Conservation (phyloP, 2,113 vertebrate genomes). For the Salminus brasiliensis region DNA sequence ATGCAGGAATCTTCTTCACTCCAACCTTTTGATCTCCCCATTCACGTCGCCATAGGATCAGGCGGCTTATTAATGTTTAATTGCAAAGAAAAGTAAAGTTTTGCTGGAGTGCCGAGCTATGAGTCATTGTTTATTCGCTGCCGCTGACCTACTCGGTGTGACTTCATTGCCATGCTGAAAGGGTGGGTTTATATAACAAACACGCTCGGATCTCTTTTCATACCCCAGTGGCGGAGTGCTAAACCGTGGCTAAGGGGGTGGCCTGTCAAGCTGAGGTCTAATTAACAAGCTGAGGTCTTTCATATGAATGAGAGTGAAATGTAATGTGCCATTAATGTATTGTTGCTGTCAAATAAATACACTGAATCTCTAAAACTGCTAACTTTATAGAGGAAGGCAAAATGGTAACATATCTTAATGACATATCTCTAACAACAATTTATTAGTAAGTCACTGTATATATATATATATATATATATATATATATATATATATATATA, state of each 20-base stretch:
- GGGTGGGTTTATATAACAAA: constrained; percentile 33
- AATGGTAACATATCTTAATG: no score
- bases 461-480: no score
- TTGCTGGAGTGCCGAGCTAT: constrained; percentile 18
- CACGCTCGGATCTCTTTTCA: not conserved
- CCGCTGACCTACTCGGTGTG: constrained; percentile 36
- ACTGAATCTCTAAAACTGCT: not conserved
- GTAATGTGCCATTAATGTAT: not conserved
- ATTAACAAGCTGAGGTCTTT: constrained; percentile 34
- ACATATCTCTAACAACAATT: no score
- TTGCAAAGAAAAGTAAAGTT: constrained; percentile 26
- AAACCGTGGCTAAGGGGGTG: constrained; percentile 31
- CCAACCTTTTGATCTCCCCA: not conserved
- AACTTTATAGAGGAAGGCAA: no score
- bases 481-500: no score
- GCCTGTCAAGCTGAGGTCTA: constrained; percentile 7
- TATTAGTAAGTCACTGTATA: no score
- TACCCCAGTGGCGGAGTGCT: constrained; percentile 20
- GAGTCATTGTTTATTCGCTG: constrained; percentile 51
- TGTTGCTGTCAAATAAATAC: not conserved
- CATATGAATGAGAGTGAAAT: constrained; percentile 20
- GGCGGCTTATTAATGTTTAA: constrained; percentile 44
- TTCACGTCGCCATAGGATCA: not conserved
- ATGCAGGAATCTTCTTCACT: not conserved
- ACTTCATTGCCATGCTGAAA: constrained; percentile 41